These are phyloP conservation scores for Timandra comae DNA, from an alignment of 2,888 invertebrate genomes.

Conservation along the genomic window DNA sequence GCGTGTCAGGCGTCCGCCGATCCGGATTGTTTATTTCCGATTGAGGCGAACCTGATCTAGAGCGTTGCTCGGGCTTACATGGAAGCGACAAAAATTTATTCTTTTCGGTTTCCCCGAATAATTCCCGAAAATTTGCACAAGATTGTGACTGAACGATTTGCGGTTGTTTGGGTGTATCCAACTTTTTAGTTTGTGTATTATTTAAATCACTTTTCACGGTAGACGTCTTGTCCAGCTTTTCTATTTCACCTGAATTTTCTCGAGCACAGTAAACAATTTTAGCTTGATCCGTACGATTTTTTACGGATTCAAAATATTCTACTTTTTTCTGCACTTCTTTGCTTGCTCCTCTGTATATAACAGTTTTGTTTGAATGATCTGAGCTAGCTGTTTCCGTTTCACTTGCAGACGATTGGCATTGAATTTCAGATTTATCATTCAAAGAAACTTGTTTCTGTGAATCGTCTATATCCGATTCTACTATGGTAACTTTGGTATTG, in stretches of 20 bases:
- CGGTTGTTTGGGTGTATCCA: conserved; percentile 30
- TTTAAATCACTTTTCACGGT: not conserved
- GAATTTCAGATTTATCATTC: conserved; percentile 45
- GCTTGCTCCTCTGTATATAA: conserved; percentile 77
- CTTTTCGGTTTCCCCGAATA: conserved; percentile 85
- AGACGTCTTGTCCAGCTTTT: conserved; percentile 37
- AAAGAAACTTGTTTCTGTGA: conserved; percentile 42
- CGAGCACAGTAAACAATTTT: conserved; percentile 71
- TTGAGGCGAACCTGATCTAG: conserved; percentile 72
- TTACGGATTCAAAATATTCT: conserved; percentile 86
- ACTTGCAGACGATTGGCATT: conserved; percentile 72
- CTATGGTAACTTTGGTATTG: conserved; percentile 3
- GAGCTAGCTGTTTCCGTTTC: conserved; percentile 85
- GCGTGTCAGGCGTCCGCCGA: conserved; percentile 71
- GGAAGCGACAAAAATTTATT: conserved; percentile 77
- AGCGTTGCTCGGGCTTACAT: conserved; percentile 54
- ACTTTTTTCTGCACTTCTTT: conserved; percentile 84
- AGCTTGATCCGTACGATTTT: conserved; percentile 65
- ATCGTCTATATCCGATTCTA: conserved; percentile 19
- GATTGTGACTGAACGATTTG: conserved; percentile 79
- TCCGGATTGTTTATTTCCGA: conserved; percentile 65
- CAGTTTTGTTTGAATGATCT: conserved; percentile 83
- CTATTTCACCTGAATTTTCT: conserved; percentile 69
- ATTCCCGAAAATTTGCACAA: conserved; percentile 85
- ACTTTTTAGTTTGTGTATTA: too few relatives aligned